Percentiles rank a stretch among this genome's conserved stretches.
These are phyloP conservation scores for Stramonita haemastoma DNA, from an alignment of 2,888 invertebrate species.

Conservation along the genomic window DNA sequence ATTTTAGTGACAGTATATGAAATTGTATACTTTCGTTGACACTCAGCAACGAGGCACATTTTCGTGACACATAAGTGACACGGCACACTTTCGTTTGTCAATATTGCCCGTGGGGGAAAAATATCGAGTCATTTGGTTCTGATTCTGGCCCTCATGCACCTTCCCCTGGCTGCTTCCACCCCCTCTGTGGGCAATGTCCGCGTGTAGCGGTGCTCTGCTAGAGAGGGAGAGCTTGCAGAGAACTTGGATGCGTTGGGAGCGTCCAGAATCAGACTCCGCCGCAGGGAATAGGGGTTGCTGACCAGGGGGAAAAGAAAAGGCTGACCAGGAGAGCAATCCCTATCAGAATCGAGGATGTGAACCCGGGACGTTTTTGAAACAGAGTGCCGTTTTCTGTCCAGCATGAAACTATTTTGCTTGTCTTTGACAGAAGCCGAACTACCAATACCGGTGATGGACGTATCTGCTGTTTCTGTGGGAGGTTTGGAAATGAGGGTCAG, in stretches of 20 bases:
- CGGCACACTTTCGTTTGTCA: no score
- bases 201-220: conserved; percentile 64
- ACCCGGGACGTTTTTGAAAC: background rate
- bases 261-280: background rate
- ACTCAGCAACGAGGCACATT: no score
- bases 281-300: background rate
- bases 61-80: no score
- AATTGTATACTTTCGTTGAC: no score
- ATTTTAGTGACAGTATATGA: no score
- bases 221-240: conserved; percentile 60
- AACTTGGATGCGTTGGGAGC: conserved; percentile 61
- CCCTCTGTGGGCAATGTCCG: conserved; percentile 63
- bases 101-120: background rate
- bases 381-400: background rate
- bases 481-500: background rate
- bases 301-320: background rate
- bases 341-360: background rate
- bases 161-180: conserved; percentile 62
- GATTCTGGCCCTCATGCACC: conserved; percentile 64
- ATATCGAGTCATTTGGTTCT: conserved; percentile 65
- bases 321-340: background rate
- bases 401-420: background rate
- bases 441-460: background rate
- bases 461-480: background rate
- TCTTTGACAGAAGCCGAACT: background rate